Conservation (phyloP, 2,113 vertebrate genomes). For the Scomber scombrus region DNA sequence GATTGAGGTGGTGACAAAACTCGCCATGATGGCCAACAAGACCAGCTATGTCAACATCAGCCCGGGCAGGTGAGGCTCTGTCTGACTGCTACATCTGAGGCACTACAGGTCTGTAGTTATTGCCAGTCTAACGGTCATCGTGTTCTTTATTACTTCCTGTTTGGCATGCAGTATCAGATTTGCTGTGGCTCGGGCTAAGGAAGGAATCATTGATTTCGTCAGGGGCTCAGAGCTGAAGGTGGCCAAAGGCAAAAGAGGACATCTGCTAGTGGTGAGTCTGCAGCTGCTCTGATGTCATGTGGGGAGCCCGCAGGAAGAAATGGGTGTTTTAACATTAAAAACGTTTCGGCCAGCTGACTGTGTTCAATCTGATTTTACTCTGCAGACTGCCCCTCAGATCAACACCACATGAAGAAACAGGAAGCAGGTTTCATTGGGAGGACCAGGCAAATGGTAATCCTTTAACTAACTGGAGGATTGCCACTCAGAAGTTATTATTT, state of each 20-base stretch:
- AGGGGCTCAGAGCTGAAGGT: constrained; percentile 92
- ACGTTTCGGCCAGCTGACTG: constrained; percentile 41
- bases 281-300: constrained; percentile 35
- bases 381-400: constrained; percentile 91
- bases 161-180: constrained; percentile 89
- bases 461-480: constrained; percentile 36
- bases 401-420: constrained; percentile 82
- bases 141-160: background rate
- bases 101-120: background rate
- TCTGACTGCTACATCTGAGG: background rate
- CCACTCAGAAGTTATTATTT: constrained; percentile 18
- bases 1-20: constrained; percentile 94
- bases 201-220: constrained; percentile 94
- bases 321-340: background rate
- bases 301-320: constrained; percentile 9
- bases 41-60: constrained; percentile 91
- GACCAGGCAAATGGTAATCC: constrained; percentile 29
- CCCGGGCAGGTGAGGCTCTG: constrained; percentile 91
- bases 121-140: background rate
- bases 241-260: constrained; percentile 95
- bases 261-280: constrained; percentile 95
- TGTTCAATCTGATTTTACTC: constrained; percentile 43
- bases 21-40: constrained; percentile 89
- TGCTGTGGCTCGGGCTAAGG: constrained; percentile 90
- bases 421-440: constrained; percentile 14